Evolutionary conservation across 2,797 vertebrate species (phyloP).

Genomic region (Masticophis lateralis): DNA sequence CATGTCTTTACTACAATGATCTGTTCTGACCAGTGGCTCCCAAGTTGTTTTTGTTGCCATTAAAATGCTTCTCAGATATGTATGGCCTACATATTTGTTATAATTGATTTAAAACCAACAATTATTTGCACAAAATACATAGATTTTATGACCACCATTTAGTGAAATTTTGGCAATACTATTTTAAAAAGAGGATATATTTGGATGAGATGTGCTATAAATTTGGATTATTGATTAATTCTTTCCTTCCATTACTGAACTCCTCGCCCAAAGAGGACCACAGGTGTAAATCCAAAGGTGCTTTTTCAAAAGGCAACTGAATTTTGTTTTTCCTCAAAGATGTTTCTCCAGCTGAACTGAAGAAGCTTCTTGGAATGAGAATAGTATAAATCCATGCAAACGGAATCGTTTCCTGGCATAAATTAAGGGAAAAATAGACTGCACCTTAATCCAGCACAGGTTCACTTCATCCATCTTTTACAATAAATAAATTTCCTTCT

Average conservation of each 20-base stretch:
- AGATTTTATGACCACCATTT: background rate
- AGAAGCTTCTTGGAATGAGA: background rate
- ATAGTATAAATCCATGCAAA: background rate
- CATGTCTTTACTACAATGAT: constrained; percentile 12
- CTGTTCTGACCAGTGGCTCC: background rate
- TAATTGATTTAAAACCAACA: background rate
- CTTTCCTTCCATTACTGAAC: background rate
- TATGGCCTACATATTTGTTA: background rate
- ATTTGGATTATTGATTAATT: background rate
- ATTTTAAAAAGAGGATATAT: background rate
- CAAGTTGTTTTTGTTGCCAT: constrained; percentile 4
- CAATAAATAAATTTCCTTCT: background rate
- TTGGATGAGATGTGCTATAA: background rate
- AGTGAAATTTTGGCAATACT: background rate
- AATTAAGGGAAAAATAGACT: background rate
- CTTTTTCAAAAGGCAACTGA: background rate
- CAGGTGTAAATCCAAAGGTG: background rate
- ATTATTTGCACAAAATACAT: background rate
- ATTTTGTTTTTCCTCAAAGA: background rate
- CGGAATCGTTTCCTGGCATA: background rate
- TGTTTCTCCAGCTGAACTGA: background rate
- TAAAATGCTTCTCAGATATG: background rate
- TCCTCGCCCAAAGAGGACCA: background rate
- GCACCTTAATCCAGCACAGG: background rate
- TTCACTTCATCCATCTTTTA: background rate